Base-by-base conservation (phyloP, 2,113 vertebrate species). In the Eulemur rufifrons region DNA sequence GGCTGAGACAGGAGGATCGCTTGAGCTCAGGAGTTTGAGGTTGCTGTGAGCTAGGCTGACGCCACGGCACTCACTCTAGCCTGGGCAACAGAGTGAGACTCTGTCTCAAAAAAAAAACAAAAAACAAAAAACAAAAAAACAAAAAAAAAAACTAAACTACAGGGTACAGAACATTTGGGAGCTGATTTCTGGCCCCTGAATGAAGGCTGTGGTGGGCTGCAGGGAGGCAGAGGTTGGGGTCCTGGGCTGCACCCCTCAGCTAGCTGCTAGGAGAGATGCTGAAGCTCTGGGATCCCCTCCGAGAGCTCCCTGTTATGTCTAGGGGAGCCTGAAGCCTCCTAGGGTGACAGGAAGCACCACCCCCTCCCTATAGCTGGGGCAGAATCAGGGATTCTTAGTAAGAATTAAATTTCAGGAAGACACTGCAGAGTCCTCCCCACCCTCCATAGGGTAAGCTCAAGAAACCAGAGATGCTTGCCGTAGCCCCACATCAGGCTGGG, bases 291-390 rank as follows among this genome's bases (percentile, higher is more conserved):
- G 69, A 21, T 13, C 17, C 66, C 68, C 63, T 54, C 45, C 8
- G 54, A 66, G 83, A n/a, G 50, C 27, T 6, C 34, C 17, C 45
- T 14, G n/a, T 39, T 6, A 14, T 1, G 23, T 17, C 45, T 3
- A 2, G 0, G 3, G 59, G 37, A 54, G 13, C 2, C 73, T 1
- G 23, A 0, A 27, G 12, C 45, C 68, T 83, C 37, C 27, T 5
- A 66, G 32, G 20, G 83, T 10, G 56, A 61, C 10, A 52, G 27
- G 29, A 5, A 42, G 91, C 29, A 23, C 50, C 12, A 12, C 20
- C 27, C 12, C 42, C 34, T 39, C 20, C 56, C 15, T 56, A 29
- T 18, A 50, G 32, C 37, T 3, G 20, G 39, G 13, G 9, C 11
- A 4, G 29, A 13, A 18, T 47, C 47, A 15, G 76, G 34, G 42